A percentile compares a stretch with the other conserved stretches of the same genome.
phyloP scores from a whole-genome alignment of 2,113 vertebrate species.

The Ctenomys sociabilis region DNA sequence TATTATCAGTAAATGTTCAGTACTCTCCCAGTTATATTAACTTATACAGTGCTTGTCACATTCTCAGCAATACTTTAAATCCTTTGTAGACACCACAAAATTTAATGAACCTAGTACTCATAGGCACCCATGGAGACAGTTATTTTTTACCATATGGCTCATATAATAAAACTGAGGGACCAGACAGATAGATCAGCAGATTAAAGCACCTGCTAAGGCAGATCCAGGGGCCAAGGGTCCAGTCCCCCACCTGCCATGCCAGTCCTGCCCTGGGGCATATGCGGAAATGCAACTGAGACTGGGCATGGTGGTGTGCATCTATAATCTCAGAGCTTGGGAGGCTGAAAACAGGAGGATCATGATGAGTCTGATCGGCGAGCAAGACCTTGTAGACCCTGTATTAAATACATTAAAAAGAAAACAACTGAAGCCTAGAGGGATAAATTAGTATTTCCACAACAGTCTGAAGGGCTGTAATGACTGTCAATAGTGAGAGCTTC shows the following conservation, averaged over 20 bases:
- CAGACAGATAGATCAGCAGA: too few species aligned
- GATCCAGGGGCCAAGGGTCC: too few species aligned
- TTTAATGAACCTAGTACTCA: conserved; percentile 11
- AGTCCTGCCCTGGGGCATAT: too few species aligned
- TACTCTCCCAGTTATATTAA: background rate
- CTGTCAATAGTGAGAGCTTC: background rate
- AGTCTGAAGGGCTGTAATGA: background rate
- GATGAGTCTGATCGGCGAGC: too few species aligned
- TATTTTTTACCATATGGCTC: background rate
- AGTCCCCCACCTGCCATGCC: too few species aligned
- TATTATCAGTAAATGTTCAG: background rate
- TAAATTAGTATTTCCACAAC: background rate
- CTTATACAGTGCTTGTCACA: background rate
- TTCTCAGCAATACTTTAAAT: background rate
- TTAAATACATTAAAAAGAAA: too few species aligned
- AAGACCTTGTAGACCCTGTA: too few species aligned
- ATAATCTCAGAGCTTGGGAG: too few species aligned
- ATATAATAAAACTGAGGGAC: background rate
- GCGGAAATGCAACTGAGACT: too few species aligned
- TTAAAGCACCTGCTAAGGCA: too few species aligned
- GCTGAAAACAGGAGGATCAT: too few species aligned
- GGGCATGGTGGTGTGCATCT: too few species aligned
- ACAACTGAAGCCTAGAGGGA: background rate
- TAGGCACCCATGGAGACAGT: background rate
- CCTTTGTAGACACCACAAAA: background rate